phyloP scores from a whole-genome alignment of 2,113 vertebrate genomes.

The Corythoichthys haematopterus region DNA sequence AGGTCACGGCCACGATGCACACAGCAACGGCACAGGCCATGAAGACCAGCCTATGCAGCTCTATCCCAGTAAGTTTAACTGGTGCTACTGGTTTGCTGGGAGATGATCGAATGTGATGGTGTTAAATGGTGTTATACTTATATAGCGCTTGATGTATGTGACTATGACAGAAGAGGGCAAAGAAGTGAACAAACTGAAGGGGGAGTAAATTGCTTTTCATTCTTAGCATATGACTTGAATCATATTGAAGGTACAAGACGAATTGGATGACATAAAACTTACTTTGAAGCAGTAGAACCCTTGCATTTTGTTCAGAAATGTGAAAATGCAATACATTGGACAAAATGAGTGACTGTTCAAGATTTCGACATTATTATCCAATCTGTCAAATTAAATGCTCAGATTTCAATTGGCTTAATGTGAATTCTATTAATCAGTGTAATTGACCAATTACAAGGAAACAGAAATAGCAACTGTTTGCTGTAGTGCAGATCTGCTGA shows the following conservation, averaged over 20 bases:
- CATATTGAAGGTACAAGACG: background rate
- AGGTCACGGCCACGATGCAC: accelerated
- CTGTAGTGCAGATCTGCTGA: constrained; percentile 33
- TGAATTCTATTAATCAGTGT: constrained; percentile 4
- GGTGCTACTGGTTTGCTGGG: background rate
- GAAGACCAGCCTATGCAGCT: constrained; percentile 38
- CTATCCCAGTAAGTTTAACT: constrained; percentile 82
- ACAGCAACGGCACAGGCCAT: constrained; percentile 19
- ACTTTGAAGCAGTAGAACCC: background rate
- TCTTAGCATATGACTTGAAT: background rate
- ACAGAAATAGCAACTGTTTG: constrained; percentile 6
- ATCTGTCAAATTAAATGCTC: background rate
- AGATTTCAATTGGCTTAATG: constrained; percentile 1
- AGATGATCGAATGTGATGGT: constrained; percentile 7
- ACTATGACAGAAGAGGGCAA: background rate
- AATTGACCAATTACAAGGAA: constrained; percentile 29
- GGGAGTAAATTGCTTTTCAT: background rate
- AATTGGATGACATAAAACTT: background rate
- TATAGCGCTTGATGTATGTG: background rate
- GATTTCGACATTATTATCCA: background rate
- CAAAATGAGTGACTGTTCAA: background rate
- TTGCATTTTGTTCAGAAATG: background rate
- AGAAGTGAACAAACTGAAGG: background rate
- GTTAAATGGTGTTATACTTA: too few species aligned
- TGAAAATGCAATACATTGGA: too few species aligned